phyloP scores from a whole-genome alignment of 1,140 invertebrate species.

The Drosophila biarmipes region DNA sequence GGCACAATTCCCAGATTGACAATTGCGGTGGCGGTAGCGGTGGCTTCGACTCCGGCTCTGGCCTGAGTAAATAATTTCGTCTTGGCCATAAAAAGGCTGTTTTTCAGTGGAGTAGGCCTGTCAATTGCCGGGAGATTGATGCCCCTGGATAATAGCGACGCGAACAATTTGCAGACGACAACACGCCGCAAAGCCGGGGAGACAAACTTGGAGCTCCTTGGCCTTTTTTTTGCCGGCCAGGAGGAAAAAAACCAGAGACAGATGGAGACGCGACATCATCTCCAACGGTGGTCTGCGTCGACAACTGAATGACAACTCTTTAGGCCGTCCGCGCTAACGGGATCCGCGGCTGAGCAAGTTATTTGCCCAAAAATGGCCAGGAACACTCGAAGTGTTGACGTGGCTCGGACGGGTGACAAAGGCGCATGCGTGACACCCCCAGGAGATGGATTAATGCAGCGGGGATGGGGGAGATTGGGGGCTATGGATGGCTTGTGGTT shows the following conservation, averaged over 20 bases:
- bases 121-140: conserved; percentile 78
- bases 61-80: conserved; percentile 78
- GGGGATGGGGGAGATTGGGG: background rate
- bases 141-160: conserved; percentile 82
- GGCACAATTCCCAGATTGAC: conserved; percentile 73
- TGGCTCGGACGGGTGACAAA: conserved; percentile 70
- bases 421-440: conserved; percentile 75
- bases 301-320: conserved; percentile 81
- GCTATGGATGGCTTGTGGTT: background rate
- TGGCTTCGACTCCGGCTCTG: no score
- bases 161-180: conserved; percentile 81
- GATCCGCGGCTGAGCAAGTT: conserved; percentile 61
- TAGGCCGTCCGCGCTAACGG: conserved; percentile 53
- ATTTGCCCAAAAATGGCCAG: conserved; percentile 77
- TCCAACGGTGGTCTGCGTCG: conserved; percentile 66
- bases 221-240: background rate
- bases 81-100: conserved; percentile 73
- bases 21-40: conserved; percentile 60
- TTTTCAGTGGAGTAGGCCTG: conserved; percentile 44
- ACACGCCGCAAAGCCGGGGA: conserved; percentile 52
- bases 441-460: conserved; percentile 17
- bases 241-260: background rate
- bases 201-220: conserved; percentile 34
- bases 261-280: conserved; percentile 29
- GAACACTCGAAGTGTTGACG: conserved; percentile 64